Percentiles rank a stretch among this genome's conserved stretches.
These are phyloP conservation scores for Corvus hawaiiensis DNA, from an alignment of 2,113 vertebrate genomes.

Conservation along the genomic window DNA sequence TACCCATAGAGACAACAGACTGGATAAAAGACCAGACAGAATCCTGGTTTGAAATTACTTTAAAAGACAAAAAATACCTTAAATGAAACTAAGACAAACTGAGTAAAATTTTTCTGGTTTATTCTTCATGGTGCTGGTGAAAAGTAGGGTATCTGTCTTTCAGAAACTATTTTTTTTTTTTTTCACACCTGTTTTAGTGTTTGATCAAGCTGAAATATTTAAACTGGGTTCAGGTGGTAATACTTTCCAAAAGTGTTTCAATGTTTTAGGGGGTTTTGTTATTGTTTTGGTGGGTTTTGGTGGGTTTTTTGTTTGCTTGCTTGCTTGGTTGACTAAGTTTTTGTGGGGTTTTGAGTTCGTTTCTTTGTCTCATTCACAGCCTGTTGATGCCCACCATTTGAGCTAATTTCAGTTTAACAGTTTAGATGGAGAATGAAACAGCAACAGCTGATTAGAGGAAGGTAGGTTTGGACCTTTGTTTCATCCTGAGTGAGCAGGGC, in stretches of 20 bases:
- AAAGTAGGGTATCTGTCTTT: background rate
- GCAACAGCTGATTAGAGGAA: background rate
- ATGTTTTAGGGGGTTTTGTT: background rate
- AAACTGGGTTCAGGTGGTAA: background rate
- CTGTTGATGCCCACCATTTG: background rate
- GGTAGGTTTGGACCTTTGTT: background rate
- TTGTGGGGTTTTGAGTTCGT: background rate
- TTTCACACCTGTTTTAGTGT: background rate
- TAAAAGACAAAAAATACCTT: background rate
- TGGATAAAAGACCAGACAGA: background rate
- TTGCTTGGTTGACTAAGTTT: background rate
- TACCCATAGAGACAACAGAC: background rate
- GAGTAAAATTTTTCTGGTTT: background rate
- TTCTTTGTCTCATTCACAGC: background rate
- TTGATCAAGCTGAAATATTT: background rate
- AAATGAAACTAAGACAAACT: background rate
- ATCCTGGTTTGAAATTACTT: background rate
- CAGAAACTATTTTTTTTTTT: background rate
- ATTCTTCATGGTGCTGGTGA: background rate
- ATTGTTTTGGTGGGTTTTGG: background rate
- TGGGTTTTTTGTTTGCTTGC: background rate
- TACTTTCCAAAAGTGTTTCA: background rate
- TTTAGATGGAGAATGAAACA: background rate
- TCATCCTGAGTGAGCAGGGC: background rate
- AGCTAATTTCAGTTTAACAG: background rate